Conservation (phyloP, 2,113 vertebrate species). For the Platanista minor region DNA sequence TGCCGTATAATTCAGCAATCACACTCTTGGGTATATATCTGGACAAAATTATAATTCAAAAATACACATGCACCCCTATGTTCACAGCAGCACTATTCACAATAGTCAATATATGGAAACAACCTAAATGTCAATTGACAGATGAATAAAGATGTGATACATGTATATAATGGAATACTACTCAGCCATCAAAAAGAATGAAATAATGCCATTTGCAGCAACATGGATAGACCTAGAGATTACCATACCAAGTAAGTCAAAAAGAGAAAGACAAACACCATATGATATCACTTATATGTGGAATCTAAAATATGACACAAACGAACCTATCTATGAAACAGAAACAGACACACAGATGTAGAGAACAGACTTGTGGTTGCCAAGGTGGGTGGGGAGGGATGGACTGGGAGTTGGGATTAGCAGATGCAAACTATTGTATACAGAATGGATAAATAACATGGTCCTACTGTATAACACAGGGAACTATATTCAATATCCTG, state of each 20-base stretch:
- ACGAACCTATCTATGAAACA: background rate
- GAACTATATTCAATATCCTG: background rate
- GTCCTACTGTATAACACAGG: background rate
- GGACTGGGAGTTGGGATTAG: background rate
- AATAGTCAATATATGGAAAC: too few species aligned
- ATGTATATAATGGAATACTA: background rate
- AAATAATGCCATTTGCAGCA: background rate
- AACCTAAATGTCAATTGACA: too few species aligned
- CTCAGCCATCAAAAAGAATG: background rate
- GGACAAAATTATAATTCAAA: too few species aligned
- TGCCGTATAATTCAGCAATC: too few species aligned
- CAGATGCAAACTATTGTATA: background rate
- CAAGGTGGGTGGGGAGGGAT: background rate
- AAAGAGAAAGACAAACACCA: background rate
- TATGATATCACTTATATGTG: background rate
- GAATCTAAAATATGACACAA: background rate
- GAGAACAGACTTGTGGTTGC: background rate
- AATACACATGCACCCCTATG: too few species aligned
- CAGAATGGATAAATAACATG: background rate
- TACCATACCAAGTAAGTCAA: background rate
- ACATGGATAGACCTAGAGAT: background rate
- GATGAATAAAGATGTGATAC: too few species aligned
- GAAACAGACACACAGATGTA: background rate
- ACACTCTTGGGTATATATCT: too few species aligned
- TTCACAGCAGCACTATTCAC: too few species aligned